Evolutionary conservation across 2,888 invertebrate species (phyloP), one percentile per base, ranked within the genome.

Genomic region (Alsophila aescularia): DNA sequence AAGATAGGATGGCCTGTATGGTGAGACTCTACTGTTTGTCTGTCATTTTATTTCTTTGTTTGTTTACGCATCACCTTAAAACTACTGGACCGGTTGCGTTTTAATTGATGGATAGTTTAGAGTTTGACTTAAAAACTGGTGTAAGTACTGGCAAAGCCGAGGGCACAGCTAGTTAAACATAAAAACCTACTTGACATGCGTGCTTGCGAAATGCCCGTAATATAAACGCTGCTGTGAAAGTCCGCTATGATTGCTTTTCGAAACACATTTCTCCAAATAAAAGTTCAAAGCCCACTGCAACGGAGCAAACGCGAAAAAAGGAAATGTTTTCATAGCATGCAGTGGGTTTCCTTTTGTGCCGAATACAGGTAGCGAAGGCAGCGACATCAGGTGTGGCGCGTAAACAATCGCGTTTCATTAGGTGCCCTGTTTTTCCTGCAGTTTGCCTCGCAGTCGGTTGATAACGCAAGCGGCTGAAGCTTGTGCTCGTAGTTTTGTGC

Each of bases 321-420:
- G 16, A 74, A 68, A 67, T 66, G 64, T 70, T 73, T 73, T 69
- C 70, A 73, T 72, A 64, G 66, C 62, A 61, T 52, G 45, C 50
- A 61, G 61, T 58, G 43, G 52, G 61, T 59, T 55, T 55, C 47
- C 63, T 69, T 72, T 72, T 69, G 66, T 72, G 62, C 61, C 52
- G 65, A 54, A 60, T 62, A 60, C 45, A 59, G 53, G 55, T 44
- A 55, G 57, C 61, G 61, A 69, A 69, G 68, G 55, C 66, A 37
- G 59, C 60, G 59, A 56, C 58, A 70, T 62, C 79, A 78, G 76
- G 75, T 79, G 79, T 60, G 60, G 63, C 32, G 48, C 24, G 48
- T 62, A 58, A 74, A 72, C 74, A 77, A 77, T 75, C 62, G 69
- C 40, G 66, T 75, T 77, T 73, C 76, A 75, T 77, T 72, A 74